A percentile compares a stretch with the other conserved stretches of the same genome.
These are phyloP conservation scores for Tetragnatha versicolor DNA, from an alignment of 1,140 invertebrate genomes.

Conservation along the genomic window DNA sequence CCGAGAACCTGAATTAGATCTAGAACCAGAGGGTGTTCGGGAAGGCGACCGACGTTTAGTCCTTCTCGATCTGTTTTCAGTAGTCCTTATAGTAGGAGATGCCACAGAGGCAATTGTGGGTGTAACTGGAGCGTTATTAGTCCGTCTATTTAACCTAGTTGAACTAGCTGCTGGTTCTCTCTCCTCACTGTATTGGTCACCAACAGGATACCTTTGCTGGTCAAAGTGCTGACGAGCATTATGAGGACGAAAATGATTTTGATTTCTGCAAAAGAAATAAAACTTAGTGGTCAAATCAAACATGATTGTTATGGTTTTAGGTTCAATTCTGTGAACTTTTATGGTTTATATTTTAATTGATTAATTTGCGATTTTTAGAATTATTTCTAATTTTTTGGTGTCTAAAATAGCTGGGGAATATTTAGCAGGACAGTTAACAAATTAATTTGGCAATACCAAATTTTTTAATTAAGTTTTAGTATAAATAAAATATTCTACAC, in stretches of 20 bases:
- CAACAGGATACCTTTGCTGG: constrained; percentile 50
- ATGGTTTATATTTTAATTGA: no score
- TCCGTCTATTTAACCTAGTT: constrained; percentile 30
- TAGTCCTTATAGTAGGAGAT: constrained; percentile 51
- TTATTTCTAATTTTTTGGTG: no score
- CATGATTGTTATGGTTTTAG: no score
- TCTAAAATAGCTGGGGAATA: no score
- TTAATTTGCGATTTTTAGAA: no score
- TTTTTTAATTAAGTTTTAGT: no score
- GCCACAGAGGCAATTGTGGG: constrained; percentile 56
- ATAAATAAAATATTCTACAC: no score
- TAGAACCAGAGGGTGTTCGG: constrained; percentile 66
- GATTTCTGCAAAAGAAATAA: constrained; percentile 31
- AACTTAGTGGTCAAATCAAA: not conserved
- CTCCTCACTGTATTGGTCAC: constrained; percentile 56
- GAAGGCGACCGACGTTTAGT: constrained; percentile 60
- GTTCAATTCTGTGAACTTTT: no score
- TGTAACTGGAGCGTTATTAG: constrained; percentile 50
- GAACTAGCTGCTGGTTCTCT: constrained; percentile 48
- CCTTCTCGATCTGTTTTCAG: constrained; percentile 58
- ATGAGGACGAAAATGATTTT: constrained; percentile 57
- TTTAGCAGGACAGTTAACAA: no score
- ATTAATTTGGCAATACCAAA: no score
- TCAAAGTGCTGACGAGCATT: constrained; percentile 56
- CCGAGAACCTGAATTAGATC: constrained; percentile 61